Evolutionary conservation across 1,140 invertebrate species (phyloP), one percentile per base, ranked within the genome.

Genomic region (Phthorimaea operculella): DNA sequence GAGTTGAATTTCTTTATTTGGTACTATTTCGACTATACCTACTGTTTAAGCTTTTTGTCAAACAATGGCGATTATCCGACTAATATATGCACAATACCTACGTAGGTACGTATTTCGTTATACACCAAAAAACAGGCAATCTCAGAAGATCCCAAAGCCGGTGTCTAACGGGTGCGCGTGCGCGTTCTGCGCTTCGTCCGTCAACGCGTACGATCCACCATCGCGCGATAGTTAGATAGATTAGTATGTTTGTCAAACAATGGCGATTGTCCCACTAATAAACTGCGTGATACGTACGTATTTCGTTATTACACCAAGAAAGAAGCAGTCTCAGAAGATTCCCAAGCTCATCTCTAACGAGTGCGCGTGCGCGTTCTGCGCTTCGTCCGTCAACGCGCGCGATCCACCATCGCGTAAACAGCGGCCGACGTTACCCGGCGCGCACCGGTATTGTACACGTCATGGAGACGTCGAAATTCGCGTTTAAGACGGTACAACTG

Each of bases 401-500:
- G 68, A 52, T 28, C 21, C 21, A 28, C 64, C 71, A 63, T 78
- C 75, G 75, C 76, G 73, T 84, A 84, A 84, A 84, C 81, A 84
- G 51, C 55, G 59, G 54, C 60, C 66, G 64, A 57, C 57, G 60
- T 67, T n/a, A n/a, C 44, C 62, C 55, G 54, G 60, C 54, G 57
- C 57, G 39, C 47, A 48, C 21, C 21, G n/a, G n/a, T n/a, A n/a
- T 28, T 28, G 21, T 28, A 28, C 6, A 28, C 21, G 21, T 28
- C 21, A 15, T 15, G 2, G 9, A 42, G 6, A 4, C 21, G 2
- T 28, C 21, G 2, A 6, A 28, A 28, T 28, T 28, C 21, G 21
- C 21, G 21, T 28, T 28, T 6, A 28, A 28, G 2, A 28, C 2
- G 2, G 21, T 4, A 28, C 21, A 6, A 28, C 21, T 28, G 21